These are phyloP conservation scores for Phylloscopus whistleri DNA, from an alignment of 2,113 vertebrate species.

Conservation along the genomic window DNA sequence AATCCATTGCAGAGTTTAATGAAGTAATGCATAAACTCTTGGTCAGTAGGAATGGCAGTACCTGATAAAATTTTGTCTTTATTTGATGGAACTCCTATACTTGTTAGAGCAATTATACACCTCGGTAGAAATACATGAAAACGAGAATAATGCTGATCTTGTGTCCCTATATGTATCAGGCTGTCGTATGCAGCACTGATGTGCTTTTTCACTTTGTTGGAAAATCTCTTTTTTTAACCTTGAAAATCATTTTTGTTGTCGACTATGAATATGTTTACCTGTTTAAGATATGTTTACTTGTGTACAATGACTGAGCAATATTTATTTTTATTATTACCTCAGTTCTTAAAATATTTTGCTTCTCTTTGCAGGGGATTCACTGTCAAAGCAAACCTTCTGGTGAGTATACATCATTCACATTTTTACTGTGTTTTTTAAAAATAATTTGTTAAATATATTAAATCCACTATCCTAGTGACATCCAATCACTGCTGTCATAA, in stretches of 20 bases:
- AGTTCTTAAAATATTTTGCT: slow-evolving; percentile 14
- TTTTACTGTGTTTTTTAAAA: neutral
- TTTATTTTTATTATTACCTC: neutral
- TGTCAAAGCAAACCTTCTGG: slow-evolving; percentile 64
- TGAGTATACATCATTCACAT: slow-evolving; percentile 40
- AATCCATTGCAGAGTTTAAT: neutral
- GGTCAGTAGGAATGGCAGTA: neutral
- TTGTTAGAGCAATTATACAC: neutral
- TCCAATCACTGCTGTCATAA: neutral
- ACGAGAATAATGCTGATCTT: neutral
- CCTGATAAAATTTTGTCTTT: neutral
- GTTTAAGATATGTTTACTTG: neutral
- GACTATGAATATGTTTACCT: neutral
- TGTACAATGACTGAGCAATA: neutral
- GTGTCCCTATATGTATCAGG: fast-evolving
- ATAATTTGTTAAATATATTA: neutral
- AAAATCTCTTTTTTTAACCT: neutral
- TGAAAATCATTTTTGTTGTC: neutral
- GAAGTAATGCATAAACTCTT: neutral
- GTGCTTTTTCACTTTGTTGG: neutral
- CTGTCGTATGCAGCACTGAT: neutral
- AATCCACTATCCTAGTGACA: neutral
- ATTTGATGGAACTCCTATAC: neutral
- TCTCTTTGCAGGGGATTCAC: slow-evolving; percentile 65
- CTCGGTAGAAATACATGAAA: neutral